phyloP scores from a whole-genome alignment of 2,113 vertebrate genomes.

The Dermatemys mawii region DNA sequence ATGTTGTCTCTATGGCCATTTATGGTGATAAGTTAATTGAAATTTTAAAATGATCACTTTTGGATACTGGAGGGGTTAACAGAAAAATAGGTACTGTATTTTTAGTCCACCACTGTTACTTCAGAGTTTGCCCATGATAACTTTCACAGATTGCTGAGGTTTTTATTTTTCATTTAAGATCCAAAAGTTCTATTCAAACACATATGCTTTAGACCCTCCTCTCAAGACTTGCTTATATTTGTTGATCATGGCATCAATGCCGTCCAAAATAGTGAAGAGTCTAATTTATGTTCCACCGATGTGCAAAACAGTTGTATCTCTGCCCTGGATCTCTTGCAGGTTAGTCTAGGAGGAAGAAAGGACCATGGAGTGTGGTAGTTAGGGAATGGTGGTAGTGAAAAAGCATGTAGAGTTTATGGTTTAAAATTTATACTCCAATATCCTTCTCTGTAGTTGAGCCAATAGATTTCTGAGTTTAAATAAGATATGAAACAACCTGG shows the following conservation, averaged over 20 bases:
- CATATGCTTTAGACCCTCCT: not conserved
- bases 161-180: not conserved
- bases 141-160: not conserved
- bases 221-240: not conserved
- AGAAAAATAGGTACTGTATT: not conserved
- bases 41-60: not conserved
- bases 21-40: rapidly evolving
- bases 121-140: not conserved
- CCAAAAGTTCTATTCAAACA: not conserved
- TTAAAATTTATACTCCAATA: not conserved
- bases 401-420: rapidly evolving
- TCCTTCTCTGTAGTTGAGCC: not conserved
- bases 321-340: not conserved
- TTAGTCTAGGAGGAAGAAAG: not conserved
- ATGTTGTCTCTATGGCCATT: too few species aligned
- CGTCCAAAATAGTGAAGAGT: not conserved
- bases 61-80: not conserved
- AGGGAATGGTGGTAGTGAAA: not conserved
- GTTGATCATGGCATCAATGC: rapidly evolving
- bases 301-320: not conserved
- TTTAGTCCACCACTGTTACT: not conserved
- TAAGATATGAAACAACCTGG: not conserved
- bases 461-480: too few species aligned
- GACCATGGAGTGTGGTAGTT: not conserved
- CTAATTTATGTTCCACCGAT: not conserved